phyloP scores from a whole-genome alignment of 2,113 vertebrate genomes.

The Misgurnus anguillicaudatus region DNA sequence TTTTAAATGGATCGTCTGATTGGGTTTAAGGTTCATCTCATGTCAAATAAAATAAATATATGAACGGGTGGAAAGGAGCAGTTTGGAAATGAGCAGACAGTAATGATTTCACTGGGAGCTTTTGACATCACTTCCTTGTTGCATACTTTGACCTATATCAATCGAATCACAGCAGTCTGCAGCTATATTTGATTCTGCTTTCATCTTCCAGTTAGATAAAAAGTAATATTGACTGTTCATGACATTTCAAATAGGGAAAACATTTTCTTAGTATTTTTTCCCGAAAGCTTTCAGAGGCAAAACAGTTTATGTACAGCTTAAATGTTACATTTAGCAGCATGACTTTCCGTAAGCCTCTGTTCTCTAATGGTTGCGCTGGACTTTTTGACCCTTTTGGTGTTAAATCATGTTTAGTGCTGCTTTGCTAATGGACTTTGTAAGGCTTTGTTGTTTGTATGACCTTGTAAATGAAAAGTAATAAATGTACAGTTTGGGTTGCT shows the following conservation, averaged over 20 bases:
- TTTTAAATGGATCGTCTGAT: not conserved
- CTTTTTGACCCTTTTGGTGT: not conserved
- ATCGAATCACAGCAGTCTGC: not conserved
- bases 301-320: not conserved
- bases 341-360: not conserved
- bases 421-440: constrained; percentile 24
- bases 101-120: constrained; percentile 5
- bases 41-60: not conserved
- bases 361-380: not conserved
- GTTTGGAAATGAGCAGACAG: not conserved
- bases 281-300: not conserved
- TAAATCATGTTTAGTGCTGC: constrained; percentile 27
- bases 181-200: constrained; percentile 5
- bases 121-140: constrained; percentile 2
- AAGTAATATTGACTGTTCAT: not conserved
- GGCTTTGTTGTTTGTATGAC: constrained; percentile 15
- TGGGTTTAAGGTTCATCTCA: not conserved
- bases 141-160: not conserved
- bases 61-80: not conserved
- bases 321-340: not conserved
- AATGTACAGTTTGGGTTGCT: constrained; percentile 45
- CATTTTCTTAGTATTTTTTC: not conserved
- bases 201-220: constrained; percentile 21
- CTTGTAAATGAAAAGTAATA: constrained; percentile 43
- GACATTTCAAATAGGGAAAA: not conserved